Evolutionary conservation across 2,113 vertebrate species (phyloP), one percentile per base, ranked within the genome.

Genomic region (Hemicordylus capensis): DNA sequence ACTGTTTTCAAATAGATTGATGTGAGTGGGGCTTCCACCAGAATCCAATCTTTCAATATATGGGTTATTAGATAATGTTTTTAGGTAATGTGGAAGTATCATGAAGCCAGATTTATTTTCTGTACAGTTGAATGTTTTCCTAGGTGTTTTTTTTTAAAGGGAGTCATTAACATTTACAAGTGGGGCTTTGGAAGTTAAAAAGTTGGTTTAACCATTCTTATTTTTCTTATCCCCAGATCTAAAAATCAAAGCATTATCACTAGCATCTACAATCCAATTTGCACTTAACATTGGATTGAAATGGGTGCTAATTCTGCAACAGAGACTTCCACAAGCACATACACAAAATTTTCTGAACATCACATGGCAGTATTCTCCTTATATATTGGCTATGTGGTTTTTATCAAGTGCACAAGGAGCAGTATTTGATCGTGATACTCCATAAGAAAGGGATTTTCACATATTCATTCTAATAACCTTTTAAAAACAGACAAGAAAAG

Each of bases 381-480:
- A 2, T 12, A 72, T 54, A 58, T 46, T 69, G 85, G 14, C 81
- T 90, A 90, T 2, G 77, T n/a, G 66, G 73, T 69, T 88, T 89
- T 85, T 69, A 24, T 20, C 11, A 88, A 56, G 26, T 88, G 6
- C 39, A 48, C 0, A 0, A 90, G 31, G 19, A 87, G 80, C 46
- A 15, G 75, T 15, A 51, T 87, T 76, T 76, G 26, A 83, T 54
- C 17, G 51, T 14, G 17, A 54, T 54, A 81, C 74, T 66, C 37
- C 39, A 64, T 1, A 64, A 9, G 63, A 64, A 64, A 64, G 9
- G 63, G 80, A 83, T 34, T 17, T 5, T 93, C 75, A 44, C 26
- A 81, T 83, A 19, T 39, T 85, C 19, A 86, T 86, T 77, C 91
- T 42, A 56, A n/a, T n/a, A n/a, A n/a, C 46, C 87, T 94, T 93